Evolutionary conservation across 1,140 invertebrate species (phyloP).

Genomic region (Drosophila biarmipes): DNA sequence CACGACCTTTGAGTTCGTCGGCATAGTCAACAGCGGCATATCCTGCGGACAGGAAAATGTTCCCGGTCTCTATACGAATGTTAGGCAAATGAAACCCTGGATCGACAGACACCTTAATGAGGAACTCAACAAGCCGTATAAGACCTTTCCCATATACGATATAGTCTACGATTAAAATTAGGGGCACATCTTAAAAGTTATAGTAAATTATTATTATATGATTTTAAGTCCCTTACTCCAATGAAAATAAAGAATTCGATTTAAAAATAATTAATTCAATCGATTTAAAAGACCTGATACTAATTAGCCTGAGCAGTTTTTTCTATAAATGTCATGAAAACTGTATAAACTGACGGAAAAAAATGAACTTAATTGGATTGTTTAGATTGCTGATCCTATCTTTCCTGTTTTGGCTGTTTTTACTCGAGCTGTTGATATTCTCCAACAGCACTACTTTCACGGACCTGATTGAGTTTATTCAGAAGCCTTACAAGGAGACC

Average conservation of each 20-base stretch:
- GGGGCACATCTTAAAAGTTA: too few species aligned
- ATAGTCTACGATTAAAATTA: background rate
- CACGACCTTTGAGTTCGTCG: conserved; percentile 86
- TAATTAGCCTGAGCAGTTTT: background rate
- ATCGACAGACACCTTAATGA: background rate
- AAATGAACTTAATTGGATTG: background rate
- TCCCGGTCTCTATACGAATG: conserved; percentile 91
- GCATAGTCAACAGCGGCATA: conserved; percentile 89
- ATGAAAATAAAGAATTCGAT: too few species aligned
- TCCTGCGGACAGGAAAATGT: conserved; percentile 87
- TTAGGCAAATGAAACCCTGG: conserved; percentile 75
- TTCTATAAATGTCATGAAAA: too few species aligned
- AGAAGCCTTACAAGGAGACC: conserved; percentile 39
- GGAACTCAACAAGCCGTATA: background rate
- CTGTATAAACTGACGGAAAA: background rate
- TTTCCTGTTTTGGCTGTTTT: conserved; percentile 3
- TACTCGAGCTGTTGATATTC: conserved; percentile 18
- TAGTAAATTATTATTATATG: too few species aligned
- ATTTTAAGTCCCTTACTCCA: too few species aligned
- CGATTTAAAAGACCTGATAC: background rate
- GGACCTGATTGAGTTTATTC: background rate
- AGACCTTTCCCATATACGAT: background rate
- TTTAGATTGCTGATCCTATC: conserved; percentile 1
- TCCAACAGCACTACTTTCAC: background rate
- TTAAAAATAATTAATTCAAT: too few species aligned